Percentiles rank a stretch among this genome's conserved stretches.
Evolutionary conservation across 2,797 vertebrate genomes (phyloP).

Genomic region (Phataginus tricuspis): DNA sequence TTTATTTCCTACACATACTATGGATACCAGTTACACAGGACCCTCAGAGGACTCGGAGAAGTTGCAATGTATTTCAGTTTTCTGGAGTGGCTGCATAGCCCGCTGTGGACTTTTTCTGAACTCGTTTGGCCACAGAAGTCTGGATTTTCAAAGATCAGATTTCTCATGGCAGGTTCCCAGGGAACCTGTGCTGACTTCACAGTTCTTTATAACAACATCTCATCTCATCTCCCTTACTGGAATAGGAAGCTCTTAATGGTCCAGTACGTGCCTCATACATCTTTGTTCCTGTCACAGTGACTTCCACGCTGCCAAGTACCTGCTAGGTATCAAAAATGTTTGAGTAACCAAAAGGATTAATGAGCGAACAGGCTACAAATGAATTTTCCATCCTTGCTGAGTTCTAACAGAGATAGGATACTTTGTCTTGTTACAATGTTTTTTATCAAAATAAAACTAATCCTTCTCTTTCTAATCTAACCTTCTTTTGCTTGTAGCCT

Average conservation of each 20-base stretch:
- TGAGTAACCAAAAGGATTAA: slow-evolving; percentile 36
- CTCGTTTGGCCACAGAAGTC: neutral
- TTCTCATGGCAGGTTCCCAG: neutral
- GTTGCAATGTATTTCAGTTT: neutral
- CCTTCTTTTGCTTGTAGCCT: neutral
- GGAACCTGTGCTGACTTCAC: neutral
- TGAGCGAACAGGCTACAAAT: neutral
- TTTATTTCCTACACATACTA: neutral
- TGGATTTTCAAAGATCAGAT: neutral
- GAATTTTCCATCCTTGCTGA: neutral
- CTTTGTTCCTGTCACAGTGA: neutral
- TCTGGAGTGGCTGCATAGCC: neutral
- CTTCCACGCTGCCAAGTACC: neutral
- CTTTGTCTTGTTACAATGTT: neutral
- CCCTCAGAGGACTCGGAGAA: neutral
- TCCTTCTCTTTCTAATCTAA: neutral
- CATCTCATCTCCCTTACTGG: neutral
- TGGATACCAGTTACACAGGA: neutral
- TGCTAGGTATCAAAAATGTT: neutral
- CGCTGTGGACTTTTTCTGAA: neutral
- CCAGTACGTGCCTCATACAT: neutral
- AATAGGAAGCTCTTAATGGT: slow-evolving; percentile 35
- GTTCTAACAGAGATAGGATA: neutral
- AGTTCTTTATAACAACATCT: neutral
- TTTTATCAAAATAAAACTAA: neutral